Percentiles rank a stretch among this genome's conserved stretches.
Conservation (phyloP, 2,113 vertebrate genomes). For the Rhadina sibilatrix region DNA sequence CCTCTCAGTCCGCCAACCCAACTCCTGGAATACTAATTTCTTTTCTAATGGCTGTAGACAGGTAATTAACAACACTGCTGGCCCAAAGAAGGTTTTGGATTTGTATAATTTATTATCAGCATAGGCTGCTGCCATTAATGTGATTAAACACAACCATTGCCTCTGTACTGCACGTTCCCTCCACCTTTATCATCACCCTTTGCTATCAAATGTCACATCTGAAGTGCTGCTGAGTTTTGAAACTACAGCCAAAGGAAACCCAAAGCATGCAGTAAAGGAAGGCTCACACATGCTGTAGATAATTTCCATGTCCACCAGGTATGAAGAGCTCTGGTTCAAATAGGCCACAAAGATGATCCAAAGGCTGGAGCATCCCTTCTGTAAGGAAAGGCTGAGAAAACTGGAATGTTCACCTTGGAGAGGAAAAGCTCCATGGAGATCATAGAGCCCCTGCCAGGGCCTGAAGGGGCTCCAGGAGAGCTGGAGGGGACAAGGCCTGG, state of each 20-base stretch:
- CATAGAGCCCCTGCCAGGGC: rapidly evolving
- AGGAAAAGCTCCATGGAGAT: background rate
- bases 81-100: background rate
- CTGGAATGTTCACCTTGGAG: background rate
- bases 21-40: background rate
- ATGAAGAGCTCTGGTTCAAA: background rate
- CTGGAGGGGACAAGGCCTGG: background rate
- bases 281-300: background rate
- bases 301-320: background rate
- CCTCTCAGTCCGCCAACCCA: background rate
- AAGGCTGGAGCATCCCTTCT: background rate
- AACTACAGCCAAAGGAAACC: background rate
- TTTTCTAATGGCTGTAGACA: background rate
- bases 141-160: background rate
- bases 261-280: background rate
- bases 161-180: background rate
- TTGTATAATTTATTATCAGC: background rate
- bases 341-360: background rate
- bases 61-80: background rate
- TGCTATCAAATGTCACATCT: background rate
- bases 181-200: background rate
- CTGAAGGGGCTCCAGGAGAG: background rate
- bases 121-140: background rate
- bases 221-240: background rate
- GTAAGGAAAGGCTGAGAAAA: background rate